Base-by-base conservation (phyloP, 1,140 invertebrate species). In the Heliconius himera region DNA sequence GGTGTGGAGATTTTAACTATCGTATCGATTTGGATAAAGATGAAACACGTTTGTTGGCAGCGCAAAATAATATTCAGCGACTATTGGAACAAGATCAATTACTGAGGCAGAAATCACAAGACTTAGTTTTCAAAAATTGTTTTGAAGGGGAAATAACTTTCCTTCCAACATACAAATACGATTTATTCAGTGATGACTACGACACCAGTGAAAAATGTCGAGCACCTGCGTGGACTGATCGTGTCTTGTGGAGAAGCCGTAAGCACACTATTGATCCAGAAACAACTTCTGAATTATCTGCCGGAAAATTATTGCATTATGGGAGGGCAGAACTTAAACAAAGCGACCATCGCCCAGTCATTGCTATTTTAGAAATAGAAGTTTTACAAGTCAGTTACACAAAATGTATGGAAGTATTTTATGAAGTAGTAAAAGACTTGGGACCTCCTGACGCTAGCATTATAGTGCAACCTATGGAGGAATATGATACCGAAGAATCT, bases 1-100 rank as follows among this genome's bases (percentile, higher is more conserved):
- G 99, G 99, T 99, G 99, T 93, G 99, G 99, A 0, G 99, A 99
- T 95, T 99, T 99, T 93, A 99, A 99, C 93, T 99, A 99, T 90
- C 96, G 99, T 77, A 97, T 99, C 80, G 99, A 99, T 91, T 96
- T 99, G 96, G 97, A 98, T 76, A 99, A 98, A 90, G 99, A 99
- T 18, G 98, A 99, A 90, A 97, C 99, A 80, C 98, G 99, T 90
- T 96, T 98, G 77, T 95, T 98, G 79, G 96, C 99, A 2, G 96
- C 96, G 73, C 96, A 96, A 78, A 96, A 97, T 79, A 97, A 99
- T 89, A 96, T 98, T 81, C 94, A 96, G 78, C 95, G 96, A 70
- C 96, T 99, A 70, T 93, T 99, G 26, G 96, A 97, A 83, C 95
- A 96, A 89, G 99, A 99, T 95, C 99, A 99, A 93, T 94, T 99